Evolutionary conservation across 2,888 invertebrate genomes (phyloP).

Genomic region (Tenthredo distinguenda): DNA sequence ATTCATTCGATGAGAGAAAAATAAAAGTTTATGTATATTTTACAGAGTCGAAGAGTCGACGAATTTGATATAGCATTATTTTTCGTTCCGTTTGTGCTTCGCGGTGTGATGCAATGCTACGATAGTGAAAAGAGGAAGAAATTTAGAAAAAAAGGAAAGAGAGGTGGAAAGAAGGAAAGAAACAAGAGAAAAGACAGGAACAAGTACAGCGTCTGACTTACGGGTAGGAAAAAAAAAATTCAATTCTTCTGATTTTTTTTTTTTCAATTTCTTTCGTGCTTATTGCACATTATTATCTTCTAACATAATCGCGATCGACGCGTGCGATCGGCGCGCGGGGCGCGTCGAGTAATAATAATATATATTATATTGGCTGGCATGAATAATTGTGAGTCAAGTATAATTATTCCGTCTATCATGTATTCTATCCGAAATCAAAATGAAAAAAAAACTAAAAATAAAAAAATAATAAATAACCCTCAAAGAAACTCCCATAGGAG

Average conservation of each 20-base stretch:
- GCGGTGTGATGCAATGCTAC: not conserved
- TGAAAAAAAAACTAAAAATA: not conserved
- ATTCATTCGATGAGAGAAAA: not conserved
- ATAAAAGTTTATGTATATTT: not conserved
- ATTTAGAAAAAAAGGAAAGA: not conserved
- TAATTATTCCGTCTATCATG: constrained; percentile 38
- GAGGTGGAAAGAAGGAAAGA: not conserved
- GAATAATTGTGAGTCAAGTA: constrained; percentile 15
- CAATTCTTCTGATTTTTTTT: not conserved
- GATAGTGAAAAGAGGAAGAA: not conserved
- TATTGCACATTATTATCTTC: not conserved
- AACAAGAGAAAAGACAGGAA: not conserved
- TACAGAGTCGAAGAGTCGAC: not conserved
- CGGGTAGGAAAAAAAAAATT: not conserved
- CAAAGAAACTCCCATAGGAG: not conserved
- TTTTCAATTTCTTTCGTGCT: not conserved
- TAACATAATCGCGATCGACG: constrained; percentile 23
- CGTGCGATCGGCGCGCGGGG: constrained; percentile 24
- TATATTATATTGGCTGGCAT: not conserved
- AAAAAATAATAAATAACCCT: not conserved
- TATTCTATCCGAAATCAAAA: not conserved
- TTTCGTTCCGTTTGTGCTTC: not conserved
- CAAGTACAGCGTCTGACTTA: not conserved
- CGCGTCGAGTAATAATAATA: not conserved
- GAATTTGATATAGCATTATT: not conserved